Evolutionary conservation across 2,888 invertebrate species (phyloP).

Genomic region (Rhingia rostrata): DNA sequence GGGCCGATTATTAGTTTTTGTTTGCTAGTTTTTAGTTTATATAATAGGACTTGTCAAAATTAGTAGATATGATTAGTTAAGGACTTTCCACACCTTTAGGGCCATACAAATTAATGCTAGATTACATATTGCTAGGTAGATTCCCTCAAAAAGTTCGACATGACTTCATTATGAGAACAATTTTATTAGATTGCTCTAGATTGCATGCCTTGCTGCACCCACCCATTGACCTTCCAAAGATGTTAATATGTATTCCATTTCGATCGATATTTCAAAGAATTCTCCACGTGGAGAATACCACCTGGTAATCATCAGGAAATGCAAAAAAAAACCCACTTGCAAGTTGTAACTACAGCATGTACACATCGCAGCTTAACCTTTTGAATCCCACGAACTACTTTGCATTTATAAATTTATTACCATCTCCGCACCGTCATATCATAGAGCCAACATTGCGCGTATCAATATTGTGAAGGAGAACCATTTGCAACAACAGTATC

Average conservation of each 20-base stretch:
- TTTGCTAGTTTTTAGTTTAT: too few relatives aligned
- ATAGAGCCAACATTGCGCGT: background rate
- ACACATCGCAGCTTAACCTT: background rate
- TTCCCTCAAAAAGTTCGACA: too few relatives aligned
- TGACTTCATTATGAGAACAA: too few relatives aligned
- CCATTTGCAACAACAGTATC: background rate
- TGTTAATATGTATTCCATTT: background rate
- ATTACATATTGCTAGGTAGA: too few relatives aligned
- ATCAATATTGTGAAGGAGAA: background rate
- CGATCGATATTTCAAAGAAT: background rate
- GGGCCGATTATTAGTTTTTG: too few relatives aligned
- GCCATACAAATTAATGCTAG: too few relatives aligned
- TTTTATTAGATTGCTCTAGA: too few relatives aligned
- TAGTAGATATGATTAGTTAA: too few relatives aligned
- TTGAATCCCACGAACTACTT: background rate
- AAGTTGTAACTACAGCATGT: background rate
- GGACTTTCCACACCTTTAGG: too few relatives aligned
- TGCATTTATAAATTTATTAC: background rate
- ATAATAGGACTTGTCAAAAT: too few relatives aligned
- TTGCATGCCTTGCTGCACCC: background rate
- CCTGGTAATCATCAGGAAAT: background rate
- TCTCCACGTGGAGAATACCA: background rate
- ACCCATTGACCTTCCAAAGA: background rate
- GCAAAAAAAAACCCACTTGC: background rate
- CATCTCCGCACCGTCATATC: background rate